phyloP scores from a whole-genome alignment of 2,888 invertebrate species.

The Herminia tarsipennalis region DNA sequence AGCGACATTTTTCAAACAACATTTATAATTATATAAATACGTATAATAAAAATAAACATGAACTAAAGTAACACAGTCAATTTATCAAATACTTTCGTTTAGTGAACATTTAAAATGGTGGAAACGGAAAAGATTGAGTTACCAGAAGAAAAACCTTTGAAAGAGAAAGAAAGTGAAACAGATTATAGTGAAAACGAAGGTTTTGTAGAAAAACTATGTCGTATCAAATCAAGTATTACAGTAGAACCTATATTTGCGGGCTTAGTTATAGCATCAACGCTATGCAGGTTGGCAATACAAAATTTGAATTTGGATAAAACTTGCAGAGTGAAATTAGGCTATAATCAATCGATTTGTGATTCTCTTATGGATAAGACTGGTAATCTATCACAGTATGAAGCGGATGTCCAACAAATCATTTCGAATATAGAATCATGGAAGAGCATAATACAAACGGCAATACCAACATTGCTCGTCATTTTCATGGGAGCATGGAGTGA shows the following conservation, averaged over 20 bases:
- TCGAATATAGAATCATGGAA: slow-evolving; percentile 84
- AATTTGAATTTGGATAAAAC: slow-evolving; percentile 78
- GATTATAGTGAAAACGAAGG: slow-evolving; percentile 66
- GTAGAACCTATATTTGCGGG: slow-evolving; percentile 90
- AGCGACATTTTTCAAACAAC: slow-evolving; percentile 3
- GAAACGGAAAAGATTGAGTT: slow-evolving; percentile 42
- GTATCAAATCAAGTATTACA: slow-evolving; percentile 86
- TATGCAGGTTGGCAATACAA: slow-evolving; percentile 88
- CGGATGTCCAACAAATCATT: slow-evolving; percentile 85
- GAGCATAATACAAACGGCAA: slow-evolving; percentile 82
- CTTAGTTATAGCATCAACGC: slow-evolving; percentile 87
- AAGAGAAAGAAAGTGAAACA: slow-evolving; percentile 45
- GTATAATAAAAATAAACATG: slow-evolving; percentile 45
- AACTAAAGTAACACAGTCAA: slow-evolving; percentile 41
- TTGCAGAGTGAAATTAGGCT: slow-evolving; percentile 66
- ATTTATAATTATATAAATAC: slow-evolving; percentile 6
- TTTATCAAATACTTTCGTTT: slow-evolving; percentile 35
- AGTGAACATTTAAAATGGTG: slow-evolving; percentile 52
- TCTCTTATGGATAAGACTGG: slow-evolving; percentile 63
- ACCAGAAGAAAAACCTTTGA: slow-evolving; percentile 64
- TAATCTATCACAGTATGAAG: slow-evolving; percentile 87
- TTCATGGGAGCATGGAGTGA: slow-evolving; percentile 88
- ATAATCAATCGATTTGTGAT: slow-evolving; percentile 68
- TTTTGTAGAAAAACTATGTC: slow-evolving; percentile 80
- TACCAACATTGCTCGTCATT: slow-evolving; percentile 83